Conservation (phyloP, 2,888 invertebrate species). For the Pemphredon lugubris region DNA sequence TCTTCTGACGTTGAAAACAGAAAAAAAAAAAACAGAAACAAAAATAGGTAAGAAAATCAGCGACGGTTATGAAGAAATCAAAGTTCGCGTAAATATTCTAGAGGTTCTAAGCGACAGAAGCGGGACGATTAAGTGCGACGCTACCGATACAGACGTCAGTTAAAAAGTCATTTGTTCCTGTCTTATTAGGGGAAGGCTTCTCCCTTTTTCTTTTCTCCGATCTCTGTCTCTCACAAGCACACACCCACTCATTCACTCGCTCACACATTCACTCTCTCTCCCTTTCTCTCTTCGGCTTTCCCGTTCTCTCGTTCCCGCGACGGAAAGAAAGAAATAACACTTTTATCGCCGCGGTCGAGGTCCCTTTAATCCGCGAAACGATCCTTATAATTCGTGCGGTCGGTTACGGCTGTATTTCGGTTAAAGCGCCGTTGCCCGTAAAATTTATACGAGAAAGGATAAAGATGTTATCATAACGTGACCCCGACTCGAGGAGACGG, state of each 20-base stretch:
- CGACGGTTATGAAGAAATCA: not conserved
- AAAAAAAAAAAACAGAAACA: too few relatives aligned
- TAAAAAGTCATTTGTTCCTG: slow-evolving; percentile 52
- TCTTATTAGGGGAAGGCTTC: slow-evolving; percentile 46
- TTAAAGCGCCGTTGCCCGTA: slow-evolving; percentile 71
- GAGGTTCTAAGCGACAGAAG: slow-evolving; percentile 18
- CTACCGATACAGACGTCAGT: slow-evolving; percentile 39
- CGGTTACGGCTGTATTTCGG: slow-evolving; percentile 74
- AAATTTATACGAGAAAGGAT: slow-evolving; percentile 78
- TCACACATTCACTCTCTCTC: too few relatives aligned
- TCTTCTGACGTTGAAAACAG: too few relatives aligned
- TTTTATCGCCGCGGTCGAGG: slow-evolving; percentile 56
- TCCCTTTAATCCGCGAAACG: slow-evolving; percentile 70
- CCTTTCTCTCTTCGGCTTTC: not conserved
- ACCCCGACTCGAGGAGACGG: slow-evolving; percentile 45
- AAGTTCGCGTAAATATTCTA: slow-evolving; percentile 22
- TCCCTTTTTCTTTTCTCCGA: not conserved
- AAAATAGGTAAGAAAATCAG: too few relatives aligned
- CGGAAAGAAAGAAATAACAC: slow-evolving; percentile 50
- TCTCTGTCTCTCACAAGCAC: not conserved
- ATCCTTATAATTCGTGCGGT: slow-evolving; percentile 72
- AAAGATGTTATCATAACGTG: slow-evolving; percentile 77
- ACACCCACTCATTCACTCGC: too few relatives aligned
- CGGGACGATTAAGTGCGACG: slow-evolving; percentile 31
- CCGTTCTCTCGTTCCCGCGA: not conserved